These are phyloP conservation scores for Andrena dorsata DNA, from an alignment of 2,888 invertebrate species.

Conservation along the genomic window DNA sequence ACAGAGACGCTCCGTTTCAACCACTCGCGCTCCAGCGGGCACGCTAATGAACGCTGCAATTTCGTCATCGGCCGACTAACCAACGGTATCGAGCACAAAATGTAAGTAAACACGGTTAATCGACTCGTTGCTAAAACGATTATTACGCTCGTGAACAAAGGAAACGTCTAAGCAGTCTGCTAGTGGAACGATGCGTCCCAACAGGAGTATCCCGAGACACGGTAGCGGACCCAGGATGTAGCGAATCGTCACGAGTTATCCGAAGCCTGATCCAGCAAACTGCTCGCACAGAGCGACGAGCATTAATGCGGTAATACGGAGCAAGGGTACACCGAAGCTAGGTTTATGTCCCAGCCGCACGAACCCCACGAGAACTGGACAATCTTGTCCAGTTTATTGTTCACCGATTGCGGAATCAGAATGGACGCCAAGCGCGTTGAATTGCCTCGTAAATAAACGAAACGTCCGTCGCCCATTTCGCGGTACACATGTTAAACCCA, in stretches of 20 bases:
- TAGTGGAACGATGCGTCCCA: background rate
- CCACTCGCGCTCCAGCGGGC: too few species aligned
- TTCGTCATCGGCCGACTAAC: too few species aligned
- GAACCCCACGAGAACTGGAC: constrained; percentile 36
- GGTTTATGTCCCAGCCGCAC: constrained; percentile 45
- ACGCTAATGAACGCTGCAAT: too few species aligned
- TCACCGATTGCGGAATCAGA: constrained; percentile 13
- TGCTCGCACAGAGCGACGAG: constrained; percentile 34
- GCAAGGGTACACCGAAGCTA: constrained; percentile 22
- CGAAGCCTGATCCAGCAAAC: constrained; percentile 57
- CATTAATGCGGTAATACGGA: constrained; percentile 56
- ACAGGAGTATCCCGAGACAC: background rate
- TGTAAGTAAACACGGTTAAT: too few species aligned
- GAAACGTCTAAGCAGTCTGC: background rate
- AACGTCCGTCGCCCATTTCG: background rate
- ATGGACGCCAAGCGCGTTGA: constrained; percentile 24
- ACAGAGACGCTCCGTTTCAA: background rate
- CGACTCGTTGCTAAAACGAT: too few species aligned
- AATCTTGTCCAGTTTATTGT: constrained; percentile 29
- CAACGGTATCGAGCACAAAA: too few species aligned
- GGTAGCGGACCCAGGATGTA: constrained; percentile 7
- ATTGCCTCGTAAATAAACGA: constrained; percentile 49
- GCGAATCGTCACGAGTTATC: constrained; percentile 42
- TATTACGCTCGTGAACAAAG: too few species aligned
- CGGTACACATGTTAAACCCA: background rate